Evolutionary conservation across 2,888 invertebrate species (phyloP).

Genomic region (Onthophagus sagittarius): DNA sequence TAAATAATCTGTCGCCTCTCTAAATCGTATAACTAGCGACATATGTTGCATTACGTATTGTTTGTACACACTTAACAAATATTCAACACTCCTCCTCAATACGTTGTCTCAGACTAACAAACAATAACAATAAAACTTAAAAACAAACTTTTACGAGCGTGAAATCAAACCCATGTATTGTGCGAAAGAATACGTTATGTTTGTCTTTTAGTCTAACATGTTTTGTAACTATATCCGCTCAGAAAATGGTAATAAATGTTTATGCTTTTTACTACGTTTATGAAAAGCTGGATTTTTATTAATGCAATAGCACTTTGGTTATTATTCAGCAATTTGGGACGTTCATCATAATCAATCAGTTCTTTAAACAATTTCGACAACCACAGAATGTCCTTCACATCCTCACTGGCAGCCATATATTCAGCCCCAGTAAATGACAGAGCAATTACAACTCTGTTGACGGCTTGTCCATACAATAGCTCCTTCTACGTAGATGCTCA

Average conservation of each 20-base stretch:
- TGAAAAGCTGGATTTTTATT: neutral
- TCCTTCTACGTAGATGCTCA: conserved; percentile 29
- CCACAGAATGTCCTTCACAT: conserved; percentile 33
- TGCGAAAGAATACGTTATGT: neutral
- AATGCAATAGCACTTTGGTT: neutral
- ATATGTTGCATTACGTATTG: no score
- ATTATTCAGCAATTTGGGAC: neutral
- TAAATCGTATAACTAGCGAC: no score
- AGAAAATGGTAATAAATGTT: neutral
- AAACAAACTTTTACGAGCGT: neutral
- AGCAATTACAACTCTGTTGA: conserved; percentile 33
- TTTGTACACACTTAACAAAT: no score
- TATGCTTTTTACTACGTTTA: neutral
- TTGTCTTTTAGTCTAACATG: neutral
- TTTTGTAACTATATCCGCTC: neutral
- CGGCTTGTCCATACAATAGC: conserved; percentile 33
- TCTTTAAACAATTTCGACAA: neutral
- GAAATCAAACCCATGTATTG: neutral
- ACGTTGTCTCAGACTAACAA: no score
- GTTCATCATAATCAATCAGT: neutral
- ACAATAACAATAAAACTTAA: no score
- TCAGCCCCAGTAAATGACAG: conserved; percentile 35
- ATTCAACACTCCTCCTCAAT: no score
- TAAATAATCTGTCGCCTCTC: no score
- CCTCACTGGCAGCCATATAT: conserved; percentile 36